Evolutionary conservation across 2,888 invertebrate genomes (phyloP).

Genomic region (Philereme transversata): DNA sequence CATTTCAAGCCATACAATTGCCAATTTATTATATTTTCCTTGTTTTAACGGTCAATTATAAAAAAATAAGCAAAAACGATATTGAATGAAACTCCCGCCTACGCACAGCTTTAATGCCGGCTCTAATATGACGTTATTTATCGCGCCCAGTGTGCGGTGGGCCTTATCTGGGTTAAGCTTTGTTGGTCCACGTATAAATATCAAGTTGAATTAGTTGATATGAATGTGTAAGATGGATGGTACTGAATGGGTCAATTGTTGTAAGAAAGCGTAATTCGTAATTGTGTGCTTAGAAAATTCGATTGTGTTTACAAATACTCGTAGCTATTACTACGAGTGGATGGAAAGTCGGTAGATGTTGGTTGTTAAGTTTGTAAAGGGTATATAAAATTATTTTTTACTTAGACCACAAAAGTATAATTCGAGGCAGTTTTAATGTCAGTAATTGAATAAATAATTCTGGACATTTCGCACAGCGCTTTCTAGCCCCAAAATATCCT

Average conservation of each 20-base stretch:
- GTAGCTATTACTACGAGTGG: slow-evolving; percentile 10
- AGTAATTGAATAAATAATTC: no score
- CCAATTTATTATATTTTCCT: slow-evolving; percentile 2
- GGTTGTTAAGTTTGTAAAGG: slow-evolving; percentile 5
- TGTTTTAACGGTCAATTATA: slow-evolving; percentile 32
- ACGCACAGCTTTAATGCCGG: slow-evolving; percentile 52
- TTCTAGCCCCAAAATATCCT: no score
- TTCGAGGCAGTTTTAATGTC: no score
- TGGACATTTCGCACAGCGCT: not conserved
- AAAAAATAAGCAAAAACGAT: slow-evolving; percentile 43
- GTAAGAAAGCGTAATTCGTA: slow-evolving; percentile 38
- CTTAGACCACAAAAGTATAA: no score
- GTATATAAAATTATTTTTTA: not conserved
- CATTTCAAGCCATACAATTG: no score
- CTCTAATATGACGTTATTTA: slow-evolving; percentile 77
- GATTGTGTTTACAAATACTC: slow-evolving; percentile 23
- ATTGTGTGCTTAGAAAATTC: slow-evolving; percentile 34
- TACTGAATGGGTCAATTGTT: slow-evolving; percentile 50
- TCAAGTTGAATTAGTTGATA: slow-evolving; percentile 64
- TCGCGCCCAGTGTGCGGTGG: slow-evolving; percentile 59
- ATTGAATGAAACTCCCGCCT: slow-evolving; percentile 46
- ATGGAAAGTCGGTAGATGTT: slow-evolving; percentile 9
- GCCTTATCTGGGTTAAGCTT: slow-evolving; percentile 66
- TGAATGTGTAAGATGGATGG: slow-evolving; percentile 56
- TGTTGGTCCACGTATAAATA: slow-evolving; percentile 63